Percentiles rank a stretch among this genome's conserved stretches.
These are phyloP conservation scores for Nematopogon swammerdamellus DNA, from an alignment of 2,888 invertebrate genomes.

Conservation along the genomic window DNA sequence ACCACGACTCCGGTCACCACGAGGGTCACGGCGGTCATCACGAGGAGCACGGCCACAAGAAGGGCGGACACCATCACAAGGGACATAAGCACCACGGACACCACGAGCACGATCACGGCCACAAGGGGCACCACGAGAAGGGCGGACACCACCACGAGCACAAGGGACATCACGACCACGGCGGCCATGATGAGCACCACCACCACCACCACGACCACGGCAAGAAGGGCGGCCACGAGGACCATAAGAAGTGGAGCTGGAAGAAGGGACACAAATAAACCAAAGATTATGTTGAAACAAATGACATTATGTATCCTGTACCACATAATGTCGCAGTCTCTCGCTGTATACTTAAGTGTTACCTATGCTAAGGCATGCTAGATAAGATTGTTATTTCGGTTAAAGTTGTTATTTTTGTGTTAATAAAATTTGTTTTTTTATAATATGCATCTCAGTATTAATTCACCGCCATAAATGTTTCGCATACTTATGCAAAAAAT, in stretches of 20 bases:
- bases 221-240: slow-evolving; percentile 78
- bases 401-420: not conserved
- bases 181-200: slow-evolving; percentile 75
- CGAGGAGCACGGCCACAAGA: slow-evolving; percentile 75
- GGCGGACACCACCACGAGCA: slow-evolving; percentile 78
- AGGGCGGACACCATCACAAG: slow-evolving; percentile 77
- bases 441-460: too few species aligned
- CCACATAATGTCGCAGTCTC: slow-evolving; percentile 12
- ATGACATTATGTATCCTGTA: not conserved
- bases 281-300: slow-evolving; percentile 16
- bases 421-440: not conserved
- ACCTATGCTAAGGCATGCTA: not conserved
- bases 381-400: not conserved
- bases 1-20: slow-evolving; percentile 76
- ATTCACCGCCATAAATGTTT: too few species aligned
- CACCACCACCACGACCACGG: slow-evolving; percentile 72
- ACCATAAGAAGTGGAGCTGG: slow-evolving; percentile 77
- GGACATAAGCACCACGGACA: slow-evolving; percentile 76
- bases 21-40: slow-evolving; percentile 77
- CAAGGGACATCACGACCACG: slow-evolving; percentile 75
- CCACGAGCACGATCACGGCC: slow-evolving; percentile 76
- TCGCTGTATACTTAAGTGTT: not conserved
- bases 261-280: slow-evolving; percentile 50
- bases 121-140: slow-evolving; percentile 78
- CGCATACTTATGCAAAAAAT: too few species aligned